These are phyloP conservation scores for Linnaemya tessellans DNA, from an alignment of 2,888 invertebrate genomes.

Conservation along the genomic window DNA sequence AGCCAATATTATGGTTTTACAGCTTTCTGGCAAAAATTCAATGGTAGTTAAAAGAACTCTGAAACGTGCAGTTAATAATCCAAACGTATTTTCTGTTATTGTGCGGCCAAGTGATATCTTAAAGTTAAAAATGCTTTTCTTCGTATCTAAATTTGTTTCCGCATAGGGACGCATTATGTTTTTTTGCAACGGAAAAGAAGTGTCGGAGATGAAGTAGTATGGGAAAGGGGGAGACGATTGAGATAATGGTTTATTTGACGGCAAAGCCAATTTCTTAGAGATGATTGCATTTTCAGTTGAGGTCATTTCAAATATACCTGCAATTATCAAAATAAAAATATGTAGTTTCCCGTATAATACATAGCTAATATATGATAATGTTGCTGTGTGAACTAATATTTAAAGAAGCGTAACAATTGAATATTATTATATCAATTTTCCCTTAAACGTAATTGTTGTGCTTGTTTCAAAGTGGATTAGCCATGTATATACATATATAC, in stretches of 20 bases:
- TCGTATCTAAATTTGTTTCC: slow-evolving; percentile 13
- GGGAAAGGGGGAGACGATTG: slow-evolving; percentile 33
- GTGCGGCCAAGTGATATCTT: slow-evolving; percentile 52
- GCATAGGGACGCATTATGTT: slow-evolving; percentile 67
- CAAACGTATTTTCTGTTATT: slow-evolving; percentile 68
- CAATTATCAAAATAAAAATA: slow-evolving; percentile 17
- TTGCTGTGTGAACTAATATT: no score
- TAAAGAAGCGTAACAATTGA: no score
- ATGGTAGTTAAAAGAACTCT: slow-evolving; percentile 63
- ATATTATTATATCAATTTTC: no score
- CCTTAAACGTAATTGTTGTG: no score
- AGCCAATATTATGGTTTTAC: slow-evolving; percentile 63
- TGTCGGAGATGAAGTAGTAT: slow-evolving; percentile 63
- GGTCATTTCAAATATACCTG: slow-evolving; percentile 17
- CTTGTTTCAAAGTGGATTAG: no score
- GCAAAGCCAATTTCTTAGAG: slow-evolving; percentile 40
- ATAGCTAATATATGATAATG: no score
- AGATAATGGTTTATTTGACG: slow-evolving; percentile 44
- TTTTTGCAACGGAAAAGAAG: slow-evolving; percentile 52
- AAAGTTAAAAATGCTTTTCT: slow-evolving; percentile 60
- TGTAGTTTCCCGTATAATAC: neutral
- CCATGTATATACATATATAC: no score
- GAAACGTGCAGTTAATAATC: slow-evolving; percentile 68
- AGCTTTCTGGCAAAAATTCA: slow-evolving; percentile 64
- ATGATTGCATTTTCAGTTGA: slow-evolving; percentile 1